A percentile compares a stretch with the other conserved stretches of the same genome.
Conservation (phyloP, 2,888 invertebrate species). For the Sinopyrophorus schimmeli region DNA sequence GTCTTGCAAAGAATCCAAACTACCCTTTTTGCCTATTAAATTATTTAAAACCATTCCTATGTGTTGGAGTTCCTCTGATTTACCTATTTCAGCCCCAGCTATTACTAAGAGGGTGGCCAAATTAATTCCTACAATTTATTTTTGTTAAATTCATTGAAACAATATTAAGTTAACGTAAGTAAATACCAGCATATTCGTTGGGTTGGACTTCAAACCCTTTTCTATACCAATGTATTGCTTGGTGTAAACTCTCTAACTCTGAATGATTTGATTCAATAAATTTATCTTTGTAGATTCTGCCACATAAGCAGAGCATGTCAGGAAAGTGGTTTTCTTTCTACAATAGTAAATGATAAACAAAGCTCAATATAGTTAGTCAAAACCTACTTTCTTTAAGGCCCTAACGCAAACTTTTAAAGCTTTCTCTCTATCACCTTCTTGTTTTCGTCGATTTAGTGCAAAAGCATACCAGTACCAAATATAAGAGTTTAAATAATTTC, state of each 20-base stretch:
- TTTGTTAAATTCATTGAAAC: background rate
- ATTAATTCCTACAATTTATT: slow-evolving; percentile 71
- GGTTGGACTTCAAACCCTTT: slow-evolving; percentile 98
- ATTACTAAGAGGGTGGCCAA: slow-evolving; percentile 95
- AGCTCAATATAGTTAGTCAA: background rate
- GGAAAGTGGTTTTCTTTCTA: slow-evolving; percentile 93
- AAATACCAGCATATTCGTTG: slow-evolving; percentile 88
- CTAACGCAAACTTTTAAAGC: slow-evolving; percentile 90
- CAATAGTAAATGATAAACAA: slow-evolving; percentile 22
- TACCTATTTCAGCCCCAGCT: slow-evolving; percentile 92
- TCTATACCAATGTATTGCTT: slow-evolving; percentile 96
- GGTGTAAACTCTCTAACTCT: slow-evolving; percentile 83
- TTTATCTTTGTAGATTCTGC: slow-evolving; percentile 95
- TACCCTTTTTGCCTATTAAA: slow-evolving; percentile 96
- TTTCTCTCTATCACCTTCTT: slow-evolving; percentile 91
- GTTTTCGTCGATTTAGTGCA: slow-evolving; percentile 93
- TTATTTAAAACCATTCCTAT: slow-evolving; percentile 96
- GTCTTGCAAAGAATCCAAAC: slow-evolving; percentile 86
- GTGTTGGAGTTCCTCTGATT: slow-evolving; percentile 87
- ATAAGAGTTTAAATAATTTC: slow-evolving; percentile 86
- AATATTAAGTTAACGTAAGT: background rate
- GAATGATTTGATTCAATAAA: slow-evolving; percentile 95
- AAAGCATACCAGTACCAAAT: slow-evolving; percentile 95
- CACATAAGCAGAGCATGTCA: slow-evolving; percentile 96
- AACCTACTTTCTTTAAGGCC: slow-evolving; percentile 71